A percentile compares a stretch with the other conserved stretches of the same genome.
These are phyloP conservation scores for Halictus ligatus DNA, from an alignment of 2,888 invertebrate species.

Conservation along the genomic window DNA sequence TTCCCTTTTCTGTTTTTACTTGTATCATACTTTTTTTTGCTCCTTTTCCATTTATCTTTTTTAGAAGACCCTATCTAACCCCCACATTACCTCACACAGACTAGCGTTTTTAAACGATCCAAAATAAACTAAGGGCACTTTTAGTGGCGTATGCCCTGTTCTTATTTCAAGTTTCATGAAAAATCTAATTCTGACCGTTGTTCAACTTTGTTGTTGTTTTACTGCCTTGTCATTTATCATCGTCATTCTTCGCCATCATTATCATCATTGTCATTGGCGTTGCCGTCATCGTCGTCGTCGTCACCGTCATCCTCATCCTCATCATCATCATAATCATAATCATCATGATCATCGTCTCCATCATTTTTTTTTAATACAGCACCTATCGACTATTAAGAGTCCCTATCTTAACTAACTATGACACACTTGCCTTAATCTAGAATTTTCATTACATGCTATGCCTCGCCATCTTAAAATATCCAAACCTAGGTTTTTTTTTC, in stretches of 20 bases:
- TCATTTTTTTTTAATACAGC: slow-evolving; percentile 85
- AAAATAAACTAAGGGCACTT: slow-evolving; percentile 84
- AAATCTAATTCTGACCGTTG: slow-evolving; percentile 88
- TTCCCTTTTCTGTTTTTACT: slow-evolving; percentile 50
- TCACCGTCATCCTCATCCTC: neutral
- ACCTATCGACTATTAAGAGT: slow-evolving; percentile 85
- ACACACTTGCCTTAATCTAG: slow-evolving; percentile 86
- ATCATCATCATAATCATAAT: neutral
- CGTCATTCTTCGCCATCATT: neutral
- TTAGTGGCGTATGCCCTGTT: slow-evolving; percentile 82
- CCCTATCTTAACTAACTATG: slow-evolving; percentile 81
- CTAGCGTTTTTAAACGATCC: slow-evolving; percentile 82
- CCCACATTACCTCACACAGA: slow-evolving; percentile 81
- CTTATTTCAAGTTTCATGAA: slow-evolving; percentile 84
- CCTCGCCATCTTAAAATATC: slow-evolving; percentile 76
- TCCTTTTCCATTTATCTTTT: slow-evolving; percentile 62
- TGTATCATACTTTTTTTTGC: slow-evolving; percentile 61
- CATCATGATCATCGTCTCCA: neutral
- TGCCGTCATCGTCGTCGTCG: neutral
- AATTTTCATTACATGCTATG: slow-evolving; percentile 75
- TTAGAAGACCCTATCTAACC: slow-evolving; percentile 79
- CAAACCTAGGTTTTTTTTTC: slow-evolving; percentile 61
- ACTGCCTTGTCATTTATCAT: slow-evolving; percentile 19
- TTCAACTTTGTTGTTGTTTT: slow-evolving; percentile 85
- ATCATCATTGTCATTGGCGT: neutral